phyloP scores from a whole-genome alignment of 2,888 invertebrate species.

The Melitaea athalia region DNA sequence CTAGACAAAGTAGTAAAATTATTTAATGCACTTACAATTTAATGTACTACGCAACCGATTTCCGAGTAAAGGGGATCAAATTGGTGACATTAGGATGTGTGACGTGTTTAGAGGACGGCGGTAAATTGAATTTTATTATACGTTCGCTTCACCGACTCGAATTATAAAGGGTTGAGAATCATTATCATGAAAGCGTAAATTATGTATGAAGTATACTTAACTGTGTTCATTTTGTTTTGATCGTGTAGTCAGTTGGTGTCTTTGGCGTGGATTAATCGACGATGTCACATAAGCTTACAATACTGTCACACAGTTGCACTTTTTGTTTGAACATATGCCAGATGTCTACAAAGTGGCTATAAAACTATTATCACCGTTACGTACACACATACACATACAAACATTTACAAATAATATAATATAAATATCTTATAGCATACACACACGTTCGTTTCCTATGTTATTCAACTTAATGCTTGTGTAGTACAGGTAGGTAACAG shows the following conservation, averaged over 20 bases:
- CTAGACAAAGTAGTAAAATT: neutral
- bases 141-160: constrained; percentile 44
- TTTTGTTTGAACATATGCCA: too few species aligned
- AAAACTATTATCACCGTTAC: too few species aligned
- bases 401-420: too few species aligned
- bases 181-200: constrained; percentile 38
- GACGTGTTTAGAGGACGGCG: constrained; percentile 61
- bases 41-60: constrained; percentile 24
- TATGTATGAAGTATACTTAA: constrained; percentile 25
- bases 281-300: neutral
- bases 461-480: too few species aligned
- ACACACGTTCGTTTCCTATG: too few species aligned
- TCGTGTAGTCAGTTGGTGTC: neutral
- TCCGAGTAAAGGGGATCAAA: constrained; percentile 52
- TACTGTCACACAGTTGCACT: neutral
- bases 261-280: constrained; percentile 1
- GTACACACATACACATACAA: too few species aligned
- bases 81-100: constrained; percentile 51
- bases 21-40: constrained; percentile 21
- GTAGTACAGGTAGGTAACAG: too few species aligned
- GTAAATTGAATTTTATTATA: constrained; percentile 77
- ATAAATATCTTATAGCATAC: too few species aligned
- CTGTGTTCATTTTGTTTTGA: constrained; percentile 16
- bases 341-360: too few species aligned
- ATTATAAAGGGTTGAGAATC: constrained; percentile 46